Conservation (phyloP, 2,888 invertebrate species). For the Leptinotarsa juncta region DNA sequence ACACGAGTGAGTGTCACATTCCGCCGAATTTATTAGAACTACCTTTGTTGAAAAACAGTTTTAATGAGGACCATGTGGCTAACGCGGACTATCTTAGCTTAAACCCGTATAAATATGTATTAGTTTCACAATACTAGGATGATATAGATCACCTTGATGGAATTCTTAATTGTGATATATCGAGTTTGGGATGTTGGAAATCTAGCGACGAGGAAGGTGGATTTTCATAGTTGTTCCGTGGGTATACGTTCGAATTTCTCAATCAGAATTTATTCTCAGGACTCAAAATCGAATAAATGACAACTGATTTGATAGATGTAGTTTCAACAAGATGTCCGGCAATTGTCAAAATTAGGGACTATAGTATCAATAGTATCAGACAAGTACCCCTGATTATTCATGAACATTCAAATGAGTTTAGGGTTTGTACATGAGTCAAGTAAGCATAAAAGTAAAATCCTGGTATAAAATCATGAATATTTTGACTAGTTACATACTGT, state of each 20-base stretch:
- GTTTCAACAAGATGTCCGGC: no score
- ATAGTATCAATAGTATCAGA: no score
- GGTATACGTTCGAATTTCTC: background rate
- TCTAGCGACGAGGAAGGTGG: background rate
- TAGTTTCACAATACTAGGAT: conserved; percentile 33
- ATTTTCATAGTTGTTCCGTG: conserved; percentile 9
- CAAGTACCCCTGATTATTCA: no score
- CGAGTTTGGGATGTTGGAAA: conserved; percentile 4
- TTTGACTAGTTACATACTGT: no score
- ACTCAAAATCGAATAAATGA: no score
- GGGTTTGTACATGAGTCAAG: no score
- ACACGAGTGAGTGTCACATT: conserved; percentile 27
- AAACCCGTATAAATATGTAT: conserved; percentile 37
- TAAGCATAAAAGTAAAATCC: no score
- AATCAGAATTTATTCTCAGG: no score
- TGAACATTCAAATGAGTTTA: no score
- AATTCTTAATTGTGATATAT: conserved; percentile 27
- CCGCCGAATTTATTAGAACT: conserved; percentile 33
- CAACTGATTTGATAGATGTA: no score
- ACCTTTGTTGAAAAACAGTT: conserved; percentile 30
- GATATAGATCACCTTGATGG: conserved; percentile 23
- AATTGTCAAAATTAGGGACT: no score
- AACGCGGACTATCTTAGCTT: conserved; percentile 23
- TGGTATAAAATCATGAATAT: no score
- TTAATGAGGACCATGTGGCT: conserved; percentile 28